Evolutionary conservation across 2,113 vertebrate species (phyloP), one percentile per base, ranked within the genome.

Genomic region (Erinaceus europaeus): DNA sequence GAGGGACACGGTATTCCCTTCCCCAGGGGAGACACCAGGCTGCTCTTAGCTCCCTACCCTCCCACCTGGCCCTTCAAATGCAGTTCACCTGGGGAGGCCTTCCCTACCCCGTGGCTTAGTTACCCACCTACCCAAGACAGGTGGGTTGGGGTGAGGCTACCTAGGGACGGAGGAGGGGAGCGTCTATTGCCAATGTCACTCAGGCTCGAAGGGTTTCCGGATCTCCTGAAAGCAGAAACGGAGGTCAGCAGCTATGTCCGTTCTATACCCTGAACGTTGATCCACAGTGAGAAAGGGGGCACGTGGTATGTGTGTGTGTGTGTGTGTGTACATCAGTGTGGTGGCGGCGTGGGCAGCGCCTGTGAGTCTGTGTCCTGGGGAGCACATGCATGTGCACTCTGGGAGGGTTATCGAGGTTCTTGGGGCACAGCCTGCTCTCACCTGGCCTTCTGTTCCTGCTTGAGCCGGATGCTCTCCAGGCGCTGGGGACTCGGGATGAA

Each of bases 371-470:
- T 20, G 40, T 14, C 1, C 55, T 1, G 2, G 9, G 9, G n/a
- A 9, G 9, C 9, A 9, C 18, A 13, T 1, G 23, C 2, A 23
- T 0, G 20, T 36, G 64, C 25, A 4, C 48, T 15, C 6, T 8
- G 6, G 32, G 36, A 10, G 5, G 27, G 50, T n/a, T 46, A 8
- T n/a, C 2, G 12, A 21, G 38, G 21, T 57, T 13, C n/a, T 27
- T 18, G 5, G 50, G 59, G 29, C 38, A 67, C 52, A 53, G 46
- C 34, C 25, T 0, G 72, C 48, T 8, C 95, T 77, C 79, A 98
- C 98, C 98, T 98, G 96, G 98, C 98, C 95, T 98, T 99, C 96
- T 99, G 98, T 95, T 99, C 98, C 97, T 99, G 98, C 86, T 98
- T 99, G 83, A 99, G 97, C 83, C 98, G 97, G 97, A 99, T 98